phyloP scores from a whole-genome alignment of 1,140 invertebrate species.

The Dendroctonus valens region DNA sequence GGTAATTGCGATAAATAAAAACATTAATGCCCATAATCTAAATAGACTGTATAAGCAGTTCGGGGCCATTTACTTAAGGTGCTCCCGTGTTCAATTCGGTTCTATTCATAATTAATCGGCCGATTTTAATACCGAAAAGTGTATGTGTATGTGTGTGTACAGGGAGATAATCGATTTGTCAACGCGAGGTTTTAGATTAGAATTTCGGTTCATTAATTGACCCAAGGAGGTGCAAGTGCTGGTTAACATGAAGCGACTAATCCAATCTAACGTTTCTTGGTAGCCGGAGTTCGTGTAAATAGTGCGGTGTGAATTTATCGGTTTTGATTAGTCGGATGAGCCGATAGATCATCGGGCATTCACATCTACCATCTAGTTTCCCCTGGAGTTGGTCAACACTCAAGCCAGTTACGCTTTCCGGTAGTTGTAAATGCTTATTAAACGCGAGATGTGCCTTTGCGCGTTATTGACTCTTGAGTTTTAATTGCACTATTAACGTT shows the following conservation, averaged over 20 bases:
- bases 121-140: slow-evolving; percentile 38
- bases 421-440: slow-evolving; percentile 35
- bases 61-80: background rate
- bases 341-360: slow-evolving; percentile 22
- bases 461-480: background rate
- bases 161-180: slow-evolving; percentile 52
- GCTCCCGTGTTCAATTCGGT: background rate
- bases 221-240: slow-evolving; percentile 32
- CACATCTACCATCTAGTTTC: slow-evolving; percentile 27
- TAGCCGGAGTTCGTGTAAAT: slow-evolving; percentile 31
- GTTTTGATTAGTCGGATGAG: background rate
- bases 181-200: slow-evolving; percentile 51
- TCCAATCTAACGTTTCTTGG: too few species aligned
- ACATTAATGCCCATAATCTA: slow-evolving; percentile 9
- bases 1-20: slow-evolving; percentile 34
- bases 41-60: background rate
- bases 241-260: too few species aligned
- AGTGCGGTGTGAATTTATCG: background rate
- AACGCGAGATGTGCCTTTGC: slow-evolving; percentile 27
- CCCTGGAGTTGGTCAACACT: slow-evolving; percentile 31
- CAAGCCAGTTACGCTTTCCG: slow-evolving; percentile 34
- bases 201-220: slow-evolving; percentile 51
- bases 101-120: slow-evolving; percentile 16
- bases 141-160: slow-evolving; percentile 38
- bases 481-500: background rate